Evolutionary conservation across 2,113 vertebrate species (phyloP), one percentile per base, ranked within the genome.

Genomic region (Microcebus ravelobensis): DNA sequence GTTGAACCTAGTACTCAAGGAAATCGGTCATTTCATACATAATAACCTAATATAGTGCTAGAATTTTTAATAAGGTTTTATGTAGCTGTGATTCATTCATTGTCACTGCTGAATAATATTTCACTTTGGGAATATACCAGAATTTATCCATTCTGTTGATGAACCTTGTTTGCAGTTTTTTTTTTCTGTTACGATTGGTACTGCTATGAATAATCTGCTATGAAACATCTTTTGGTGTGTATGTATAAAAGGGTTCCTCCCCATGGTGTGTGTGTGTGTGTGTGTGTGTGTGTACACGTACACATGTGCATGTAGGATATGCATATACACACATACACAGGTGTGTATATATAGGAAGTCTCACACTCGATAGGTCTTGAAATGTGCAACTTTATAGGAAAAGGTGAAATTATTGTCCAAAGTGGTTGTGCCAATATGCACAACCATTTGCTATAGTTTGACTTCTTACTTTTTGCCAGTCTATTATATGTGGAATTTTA

Each of bases 1-100:
- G 52, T 55, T 55, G 52, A 55, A 18, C 52, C 6, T 55, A 55
- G 52, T 55, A 55, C 52, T 55, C 17, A 55, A 55, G 52, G 52
- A 55, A 55, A 55, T 55, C 5, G 17, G 52, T 6, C 52, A 18
- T 55, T 55, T 55, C 52, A 55, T 55, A 55, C 17, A 18, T 55
- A 55, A 55, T 55, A 55, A 55, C 52, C 17, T 21, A 57, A 57
- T 21, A 57, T 87, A 80, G 92, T 61, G 23, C 57, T 85, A 42
- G 61, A 57, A 74, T 91, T 67, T 17, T 92, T 92, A 34, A 57
- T 71, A 91, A 63, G 55, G 12, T 91, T 92, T 95, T 93, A 59
- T 59, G 11, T 79, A 74, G 57, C 55, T 89, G 9, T 88, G 74
- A 71, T 81, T 86, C 31, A 83, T 55, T 71, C 3, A 31, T 45